Percentiles rank a stretch among this genome's conserved stretches.
Evolutionary conservation across 1,140 invertebrate genomes (phyloP).

Genomic region (Uloborus diversus): DNA sequence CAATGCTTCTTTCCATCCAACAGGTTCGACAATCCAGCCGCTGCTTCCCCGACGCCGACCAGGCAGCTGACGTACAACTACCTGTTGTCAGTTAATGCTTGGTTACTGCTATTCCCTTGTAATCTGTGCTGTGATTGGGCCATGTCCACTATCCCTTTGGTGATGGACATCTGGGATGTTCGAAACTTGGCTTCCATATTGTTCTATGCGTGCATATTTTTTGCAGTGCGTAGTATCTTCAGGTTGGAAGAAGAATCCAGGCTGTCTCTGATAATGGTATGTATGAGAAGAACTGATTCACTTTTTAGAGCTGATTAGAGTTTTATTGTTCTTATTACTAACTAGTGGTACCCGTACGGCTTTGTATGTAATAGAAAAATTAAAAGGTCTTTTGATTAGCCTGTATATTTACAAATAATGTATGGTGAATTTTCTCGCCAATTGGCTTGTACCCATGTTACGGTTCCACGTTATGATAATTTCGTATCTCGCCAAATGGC

Average conservation of each 20-base stretch:
- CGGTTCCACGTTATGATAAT: too few relatives aligned
- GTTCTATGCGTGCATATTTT: conserved; percentile 74
- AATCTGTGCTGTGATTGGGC: conserved; percentile 97
- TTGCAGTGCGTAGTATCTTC: conserved; percentile 69
- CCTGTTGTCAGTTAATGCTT: conserved; percentile 87
- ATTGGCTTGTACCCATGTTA: too few relatives aligned
- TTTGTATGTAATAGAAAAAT: too few relatives aligned
- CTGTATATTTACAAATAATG: too few relatives aligned
- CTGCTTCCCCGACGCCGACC: conserved; percentile 77
- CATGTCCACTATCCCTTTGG: conserved; percentile 92
- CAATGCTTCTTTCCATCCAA: conserved; percentile 48
- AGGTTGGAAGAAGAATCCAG: conserved; percentile 41
- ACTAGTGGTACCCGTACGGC: too few relatives aligned
- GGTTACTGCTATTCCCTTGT: conserved; percentile 87
- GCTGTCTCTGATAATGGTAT: conserved; percentile 26
- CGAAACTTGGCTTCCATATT: conserved; percentile 84
- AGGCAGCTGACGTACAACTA: conserved; percentile 94
- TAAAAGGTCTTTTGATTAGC: too few relatives aligned
- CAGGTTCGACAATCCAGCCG: conserved; percentile 85
- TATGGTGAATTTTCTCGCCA: too few relatives aligned
- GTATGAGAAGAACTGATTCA: neutral
- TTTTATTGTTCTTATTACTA: too few relatives aligned
- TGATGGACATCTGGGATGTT: conserved; percentile 79
- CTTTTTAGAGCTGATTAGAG: too few relatives aligned
- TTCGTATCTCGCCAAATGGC: too few relatives aligned